Evolutionary conservation across 2,888 invertebrate species (phyloP).

Genomic region (Drosophila merina): DNA sequence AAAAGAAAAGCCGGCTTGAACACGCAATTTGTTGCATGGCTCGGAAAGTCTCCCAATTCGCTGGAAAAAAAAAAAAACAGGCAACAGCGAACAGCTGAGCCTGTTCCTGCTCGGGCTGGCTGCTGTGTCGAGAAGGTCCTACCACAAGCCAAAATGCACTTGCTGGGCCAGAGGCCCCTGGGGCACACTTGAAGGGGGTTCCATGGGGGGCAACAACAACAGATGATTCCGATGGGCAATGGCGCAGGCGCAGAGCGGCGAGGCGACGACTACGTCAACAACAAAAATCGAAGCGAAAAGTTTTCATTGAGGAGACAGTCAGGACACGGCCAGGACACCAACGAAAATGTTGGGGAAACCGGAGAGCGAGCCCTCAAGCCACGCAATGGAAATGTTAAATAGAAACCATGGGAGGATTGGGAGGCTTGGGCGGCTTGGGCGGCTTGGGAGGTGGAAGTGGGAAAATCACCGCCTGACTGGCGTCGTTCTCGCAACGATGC

Average conservation of each 20-base stretch:
- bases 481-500: conserved; percentile 17
- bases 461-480: conserved; percentile 62
- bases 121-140: conserved; percentile 63
- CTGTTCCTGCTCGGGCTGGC: conserved; percentile 29
- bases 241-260: conserved; percentile 62
- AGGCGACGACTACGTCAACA: conserved; percentile 47
- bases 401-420: background rate
- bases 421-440: background rate
- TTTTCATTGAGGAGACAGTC: conserved; percentile 74
- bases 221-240: conserved; percentile 65
- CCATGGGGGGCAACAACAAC: conserved; percentile 59
- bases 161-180: conserved; percentile 52
- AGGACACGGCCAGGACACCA: conserved; percentile 12
- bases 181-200: conserved; percentile 11
- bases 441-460: conserved; percentile 39
- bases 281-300: conserved; percentile 69
- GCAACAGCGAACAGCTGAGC: conserved; percentile 63
- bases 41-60: conserved; percentile 20
- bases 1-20: conserved; percentile 64
- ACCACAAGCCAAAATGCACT: conserved; percentile 78
- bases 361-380: conserved; percentile 36
- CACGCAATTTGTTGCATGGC: conserved; percentile 72
- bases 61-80: conserved; percentile 54
- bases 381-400: conserved; percentile 29
- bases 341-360: conserved; percentile 63